These are phyloP conservation scores for Eilema griseolum DNA, from an alignment of 2,888 invertebrate species.

Conservation along the genomic window DNA sequence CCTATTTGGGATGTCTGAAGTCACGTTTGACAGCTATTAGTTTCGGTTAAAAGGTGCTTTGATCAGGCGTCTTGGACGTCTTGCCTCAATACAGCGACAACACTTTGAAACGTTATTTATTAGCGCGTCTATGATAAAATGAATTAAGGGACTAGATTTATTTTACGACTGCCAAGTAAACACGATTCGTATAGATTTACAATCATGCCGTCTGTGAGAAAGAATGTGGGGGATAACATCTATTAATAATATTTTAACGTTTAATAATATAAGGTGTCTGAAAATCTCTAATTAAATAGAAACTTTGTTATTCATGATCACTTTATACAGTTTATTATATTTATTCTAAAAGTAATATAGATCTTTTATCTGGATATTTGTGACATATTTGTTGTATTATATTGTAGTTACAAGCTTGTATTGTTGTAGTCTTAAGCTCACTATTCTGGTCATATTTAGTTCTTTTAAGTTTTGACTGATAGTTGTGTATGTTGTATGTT, in stretches of 20 bases:
- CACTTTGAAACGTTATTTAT: slow-evolving; percentile 34
- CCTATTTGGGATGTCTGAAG: slow-evolving; percentile 16
- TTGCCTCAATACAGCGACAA: slow-evolving; percentile 23
- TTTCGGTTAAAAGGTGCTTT: slow-evolving; percentile 35
- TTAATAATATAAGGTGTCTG: not conserved
- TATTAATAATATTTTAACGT: too few species aligned
- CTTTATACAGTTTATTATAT: too few species aligned
- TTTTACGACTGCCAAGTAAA: slow-evolving; percentile 12
- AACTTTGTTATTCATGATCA: not conserved
- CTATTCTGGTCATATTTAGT: slow-evolving; percentile 52
- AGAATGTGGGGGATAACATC: too few species aligned
- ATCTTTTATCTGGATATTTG: not conserved
- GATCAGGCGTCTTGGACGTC: slow-evolving; percentile 43
- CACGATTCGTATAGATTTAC: not conserved
- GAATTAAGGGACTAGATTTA: slow-evolving; percentile 18
- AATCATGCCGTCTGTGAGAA: not conserved
- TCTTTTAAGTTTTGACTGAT: slow-evolving; percentile 29
- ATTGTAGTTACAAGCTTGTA: not conserved
- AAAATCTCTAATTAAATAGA: not conserved
- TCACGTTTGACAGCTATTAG: slow-evolving; percentile 22
- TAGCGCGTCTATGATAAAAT: slow-evolving; percentile 15
- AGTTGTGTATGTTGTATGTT: not conserved
- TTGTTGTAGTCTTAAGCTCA: slow-evolving; percentile 33
- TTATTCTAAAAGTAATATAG: not conserved
- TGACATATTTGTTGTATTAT: not conserved